A percentile compares a stretch with the other conserved stretches of the same genome.
Evolutionary conservation across 2,113 vertebrate species (phyloP).

Genomic region (Chaetorhynchus papuensis): DNA sequence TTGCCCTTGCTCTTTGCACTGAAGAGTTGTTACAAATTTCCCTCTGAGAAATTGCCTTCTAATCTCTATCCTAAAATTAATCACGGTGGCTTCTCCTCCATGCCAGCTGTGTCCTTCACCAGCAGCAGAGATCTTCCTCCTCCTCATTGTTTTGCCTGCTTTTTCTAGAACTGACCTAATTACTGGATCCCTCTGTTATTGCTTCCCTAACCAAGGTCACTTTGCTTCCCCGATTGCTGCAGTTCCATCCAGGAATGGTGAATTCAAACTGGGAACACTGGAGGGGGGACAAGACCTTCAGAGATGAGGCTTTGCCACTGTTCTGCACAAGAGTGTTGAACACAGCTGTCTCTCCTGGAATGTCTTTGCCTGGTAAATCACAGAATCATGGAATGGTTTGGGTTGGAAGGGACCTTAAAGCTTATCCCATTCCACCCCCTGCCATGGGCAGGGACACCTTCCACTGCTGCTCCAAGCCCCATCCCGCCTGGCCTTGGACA

Average conservation of each 20-base stretch:
- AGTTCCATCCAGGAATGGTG: neutral
- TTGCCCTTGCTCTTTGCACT: neutral
- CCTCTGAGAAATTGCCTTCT: neutral
- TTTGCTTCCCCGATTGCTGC: neutral
- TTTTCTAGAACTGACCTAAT: neutral
- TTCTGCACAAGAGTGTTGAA: neutral
- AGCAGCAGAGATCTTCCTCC: neutral
- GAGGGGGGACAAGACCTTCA: neutral
- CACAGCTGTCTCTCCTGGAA: neutral
- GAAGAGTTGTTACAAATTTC: neutral
- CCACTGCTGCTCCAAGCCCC: rapidly evolving
- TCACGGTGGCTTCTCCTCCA: neutral
- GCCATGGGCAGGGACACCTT: neutral
- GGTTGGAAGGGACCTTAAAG: neutral
- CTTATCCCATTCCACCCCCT: neutral
- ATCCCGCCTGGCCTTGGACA: rapidly evolving
- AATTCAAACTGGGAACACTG: neutral
- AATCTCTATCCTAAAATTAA: neutral
- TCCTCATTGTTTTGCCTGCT: neutral
- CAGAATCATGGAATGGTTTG: neutral
- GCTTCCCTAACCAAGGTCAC: neutral
- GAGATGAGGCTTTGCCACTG: neutral
- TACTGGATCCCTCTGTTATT: neutral
- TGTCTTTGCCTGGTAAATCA: neutral
- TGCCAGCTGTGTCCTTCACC: neutral